Base-by-base conservation (phyloP, 2,797 vertebrate genomes). In the Protosalanx chinensis region DNA sequence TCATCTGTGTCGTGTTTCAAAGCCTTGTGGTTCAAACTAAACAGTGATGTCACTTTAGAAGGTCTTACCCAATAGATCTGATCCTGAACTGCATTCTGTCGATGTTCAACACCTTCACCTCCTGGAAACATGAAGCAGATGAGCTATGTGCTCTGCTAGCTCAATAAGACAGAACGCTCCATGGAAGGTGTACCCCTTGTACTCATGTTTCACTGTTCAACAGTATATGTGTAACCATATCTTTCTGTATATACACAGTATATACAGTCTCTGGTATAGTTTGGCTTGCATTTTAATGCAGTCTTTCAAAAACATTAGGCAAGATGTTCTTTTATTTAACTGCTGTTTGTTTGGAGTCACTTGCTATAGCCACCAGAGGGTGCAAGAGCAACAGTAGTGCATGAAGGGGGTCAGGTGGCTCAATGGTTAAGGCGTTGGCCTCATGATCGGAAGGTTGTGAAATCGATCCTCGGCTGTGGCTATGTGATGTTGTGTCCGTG, bases 61-160 rank as follows among this genome's bases (percentile, higher is more conserved):
- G 56, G 70, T 91, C 95, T 92, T 89, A 99, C 97, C 97, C 97
- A 76, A 99, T 94, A 2, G 97, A 98, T 46, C 97, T 94, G 30
- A 99, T 94, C 87, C 76, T 97, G 81, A 94, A 98, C 37, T 70
- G 89, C 68, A 87, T 88, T 87, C 94, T 88, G 84, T 99, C 97
- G 3, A 99, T 89, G 73, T 88, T 84, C 73, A 98, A 73, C 70
- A 99, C 98, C 88, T 99, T 99, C 30, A 99, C 91, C 82, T 99
- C 98, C 98, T 99, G 51, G 85, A 76, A 62, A 85, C 1, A 82
- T 5, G 79, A 18, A 59, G 0, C 23, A 13, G 13, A 29, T 15
- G 10, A 60, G 23, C 2, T 5, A 3, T 29, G 13, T 29, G 13
- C 2, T 15, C 12, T 61, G 1, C 4, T 1, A 61, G 20, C 29